Base-by-base conservation (phyloP, 2,888 invertebrate genomes). In the Eristalinus sepulchralis region DNA sequence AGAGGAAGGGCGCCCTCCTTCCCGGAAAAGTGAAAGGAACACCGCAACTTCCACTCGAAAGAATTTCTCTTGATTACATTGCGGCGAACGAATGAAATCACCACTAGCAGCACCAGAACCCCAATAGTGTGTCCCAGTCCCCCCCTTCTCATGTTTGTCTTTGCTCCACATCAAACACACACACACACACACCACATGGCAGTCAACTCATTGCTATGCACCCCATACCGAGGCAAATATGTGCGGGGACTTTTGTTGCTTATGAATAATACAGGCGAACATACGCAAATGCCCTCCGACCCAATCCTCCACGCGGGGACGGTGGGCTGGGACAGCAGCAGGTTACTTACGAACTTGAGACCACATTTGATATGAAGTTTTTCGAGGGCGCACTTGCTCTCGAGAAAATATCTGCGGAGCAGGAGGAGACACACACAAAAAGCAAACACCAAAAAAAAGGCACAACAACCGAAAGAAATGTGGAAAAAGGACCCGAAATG, bases 201-300 rank as follows among this genome's bases (percentile, higher is more conserved):
- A 33, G 34, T 64, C 36, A 13, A 66, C 66, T 39, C 27, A 47
- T 66, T 39, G 22, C 66, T 27, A 47, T 66, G 47, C 66, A 66
- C 3, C 33, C 36, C 66, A 53, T 34, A 34, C 53, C 27, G 8
- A 13, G 55, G 27, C 55, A 68, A 68, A 81, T 75, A 63, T 81
- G 34, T 68, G 57, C 75, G 68, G 75, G 81, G 81, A 68, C 75
- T 63, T 68, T 75, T 81, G 81, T 75, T 75, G 68, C 81, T 81
- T 81, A 81, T 81, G 81, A 81, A 81, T 81, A 81, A 81, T 81
- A 81, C 81, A 81, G 81, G 47, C 59, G 64, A 81, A 70, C 75
- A 75, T 81, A 68, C 68, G 75, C 75, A 81, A 81, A 81, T 81
- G 75, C 68, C 75, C 73, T 73, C 73, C 67, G 68, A 70, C 36